phyloP scores from a whole-genome alignment of 2,797 vertebrate species.

The Ammospiza maritima region DNA sequence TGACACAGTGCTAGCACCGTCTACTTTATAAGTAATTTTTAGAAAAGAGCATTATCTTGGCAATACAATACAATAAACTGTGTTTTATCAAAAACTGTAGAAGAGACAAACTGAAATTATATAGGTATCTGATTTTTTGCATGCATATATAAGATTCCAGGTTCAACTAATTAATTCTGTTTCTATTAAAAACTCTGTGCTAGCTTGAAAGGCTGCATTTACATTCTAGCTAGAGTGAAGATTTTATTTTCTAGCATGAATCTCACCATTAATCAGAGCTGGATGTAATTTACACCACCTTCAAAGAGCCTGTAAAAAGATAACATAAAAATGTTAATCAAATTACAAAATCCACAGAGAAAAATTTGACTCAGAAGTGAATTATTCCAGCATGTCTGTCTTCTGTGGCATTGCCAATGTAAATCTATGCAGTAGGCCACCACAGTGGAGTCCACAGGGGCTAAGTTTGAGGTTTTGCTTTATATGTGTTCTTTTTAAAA shows the following conservation, averaged over 20 bases:
- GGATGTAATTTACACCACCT: slow-evolving; percentile 44
- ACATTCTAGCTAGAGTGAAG: neutral
- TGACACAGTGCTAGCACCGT: neutral
- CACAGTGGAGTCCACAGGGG: slow-evolving; percentile 36
- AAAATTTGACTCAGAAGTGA: slow-evolving; percentile 60
- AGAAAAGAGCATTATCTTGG: neutral
- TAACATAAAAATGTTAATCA: slow-evolving; percentile 64
- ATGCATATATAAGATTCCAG: neutral
- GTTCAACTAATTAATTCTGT: neutral
- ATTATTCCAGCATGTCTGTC: slow-evolving; percentile 63
- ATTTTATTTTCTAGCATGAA: slow-evolving; percentile 39
- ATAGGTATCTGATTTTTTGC: neutral
- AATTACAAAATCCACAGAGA: slow-evolving; percentile 49
- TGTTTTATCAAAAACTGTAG: neutral
- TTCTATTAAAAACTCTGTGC: neutral
- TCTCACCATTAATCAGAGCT: slow-evolving; percentile 50
- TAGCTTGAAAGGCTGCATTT: slow-evolving; percentile 22
- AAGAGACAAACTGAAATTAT: neutral
- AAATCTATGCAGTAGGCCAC: slow-evolving; percentile 65
- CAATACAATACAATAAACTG: neutral
- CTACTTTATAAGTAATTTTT: neutral
- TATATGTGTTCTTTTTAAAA: neutral
- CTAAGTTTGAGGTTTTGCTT: slow-evolving; percentile 44
- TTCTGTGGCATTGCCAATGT: slow-evolving; percentile 62
- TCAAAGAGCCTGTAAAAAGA: slow-evolving; percentile 57